Base-by-base conservation (phyloP, 1,140 invertebrate species). In the Drosophila nannoptera region DNA sequence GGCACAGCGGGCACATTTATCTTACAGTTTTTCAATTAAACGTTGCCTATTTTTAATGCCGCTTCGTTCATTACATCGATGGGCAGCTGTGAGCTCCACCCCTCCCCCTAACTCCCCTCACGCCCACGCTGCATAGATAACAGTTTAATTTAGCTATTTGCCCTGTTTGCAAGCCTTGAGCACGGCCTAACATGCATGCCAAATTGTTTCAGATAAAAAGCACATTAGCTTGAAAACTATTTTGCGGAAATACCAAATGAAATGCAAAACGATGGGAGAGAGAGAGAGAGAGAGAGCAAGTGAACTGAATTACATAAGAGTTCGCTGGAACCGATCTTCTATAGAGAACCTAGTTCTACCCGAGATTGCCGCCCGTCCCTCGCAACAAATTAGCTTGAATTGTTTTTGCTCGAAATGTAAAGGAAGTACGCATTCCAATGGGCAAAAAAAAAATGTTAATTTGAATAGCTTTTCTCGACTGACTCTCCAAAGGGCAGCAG, bases 11-110 rank as follows among this genome's bases (percentile, higher is more conserved):
- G 40, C 50, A 32, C 67, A 76, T 70, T 74, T 70, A 74, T 74
- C 65, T 69, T 73, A 45, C 36, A 54, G 71, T 63, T 76, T 73
- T 76, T 74, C 74, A 76, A 76, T 76, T 76, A 76, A 76, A 76
- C 71, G 54, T 53, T 73, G 52, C 55, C 62, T 70, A 76, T 74
- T 66, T 70, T 52, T 59, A 75, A 61, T 63, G 69, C 52, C 42
- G 58, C 33, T 46, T 22, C 22, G 56, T 60, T 40, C 9, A 35
- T 67, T 43, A 68, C 69, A 70, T 66, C 35, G 31, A 54, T 33
- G 5, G 16, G 33, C 33, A 32, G 53, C 33, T 56, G 6, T 16
- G 38, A 22, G 22, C 22, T 3, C 22, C 22, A 22, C 22, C 22
- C 22, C 22, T 22, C 35, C 50, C 33, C 22, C 12, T 46, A 4